Percentiles rank a stretch among this genome's conserved stretches.
Conservation (phyloP, 2,888 invertebrate genomes). For the Heliconius ismenius region DNA sequence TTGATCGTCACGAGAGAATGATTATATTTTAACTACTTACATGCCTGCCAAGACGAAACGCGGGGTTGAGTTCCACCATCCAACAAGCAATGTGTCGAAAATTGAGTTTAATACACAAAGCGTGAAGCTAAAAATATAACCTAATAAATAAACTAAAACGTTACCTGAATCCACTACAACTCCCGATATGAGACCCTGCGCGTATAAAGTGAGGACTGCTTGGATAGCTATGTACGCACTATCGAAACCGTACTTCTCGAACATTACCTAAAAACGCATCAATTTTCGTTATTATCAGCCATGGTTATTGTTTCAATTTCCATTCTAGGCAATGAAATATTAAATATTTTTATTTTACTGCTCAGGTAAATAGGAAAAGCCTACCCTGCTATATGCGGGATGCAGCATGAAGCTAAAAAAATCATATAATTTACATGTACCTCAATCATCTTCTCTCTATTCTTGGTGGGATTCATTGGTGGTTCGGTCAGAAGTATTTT, state of each 20-base stretch:
- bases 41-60: too few relatives aligned
- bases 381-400: too few relatives aligned
- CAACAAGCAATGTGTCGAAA: too few relatives aligned
- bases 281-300: neutral
- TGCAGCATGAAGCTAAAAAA: neutral
- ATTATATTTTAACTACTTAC: too few relatives aligned
- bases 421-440: conserved; percentile 73
- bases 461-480: conserved; percentile 98
- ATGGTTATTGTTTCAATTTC: neutral
- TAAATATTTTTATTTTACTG: neutral
- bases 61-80: too few relatives aligned
- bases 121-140: too few relatives aligned
- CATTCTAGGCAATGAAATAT: neutral
- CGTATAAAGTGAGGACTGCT: conserved; percentile 96
- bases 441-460: conserved; percentile 99
- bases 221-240: conserved; percentile 98
- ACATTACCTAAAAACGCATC: conserved; percentile 89
- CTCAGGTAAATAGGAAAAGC: neutral
- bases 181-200: conserved; percentile 97
- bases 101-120: too few relatives aligned
- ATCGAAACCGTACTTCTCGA: conserved; percentile 97
- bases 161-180: conserved; percentile 96
- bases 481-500: conserved; percentile 98
- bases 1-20: too few relatives aligned
- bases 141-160: neutral